These are phyloP conservation scores for Arenaria interpres DNA, from an alignment of 2,113 vertebrate genomes.

Conservation along the genomic window DNA sequence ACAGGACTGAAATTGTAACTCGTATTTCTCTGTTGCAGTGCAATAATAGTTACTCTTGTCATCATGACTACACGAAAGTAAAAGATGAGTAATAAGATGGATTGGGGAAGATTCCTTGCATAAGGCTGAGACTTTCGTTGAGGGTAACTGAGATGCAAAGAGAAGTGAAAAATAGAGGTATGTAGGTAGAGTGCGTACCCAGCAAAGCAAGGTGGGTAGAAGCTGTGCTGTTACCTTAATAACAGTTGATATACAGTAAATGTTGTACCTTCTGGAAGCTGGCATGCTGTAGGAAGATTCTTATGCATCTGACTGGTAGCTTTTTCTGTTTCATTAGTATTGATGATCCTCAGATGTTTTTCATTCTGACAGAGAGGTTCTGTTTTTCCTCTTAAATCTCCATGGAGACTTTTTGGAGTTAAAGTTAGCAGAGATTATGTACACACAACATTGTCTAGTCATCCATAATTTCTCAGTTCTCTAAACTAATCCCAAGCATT, in stretches of 20 bases:
- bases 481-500: background rate
- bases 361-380: background rate
- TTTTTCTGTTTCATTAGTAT: background rate
- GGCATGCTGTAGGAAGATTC: background rate
- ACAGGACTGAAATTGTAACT: background rate
- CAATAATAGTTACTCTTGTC: background rate
- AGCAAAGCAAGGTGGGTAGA: background rate
- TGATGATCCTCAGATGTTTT: background rate
- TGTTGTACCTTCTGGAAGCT: background rate
- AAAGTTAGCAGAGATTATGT: background rate
- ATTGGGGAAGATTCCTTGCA: background rate
- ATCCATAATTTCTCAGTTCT: background rate
- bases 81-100: background rate
- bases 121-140: background rate
- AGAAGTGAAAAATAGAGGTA: background rate
- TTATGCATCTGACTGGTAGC: background rate
- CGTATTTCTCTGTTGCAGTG: background rate
- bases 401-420: background rate
- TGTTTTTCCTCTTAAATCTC: background rate
- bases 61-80: background rate
- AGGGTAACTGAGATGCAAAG: background rate
- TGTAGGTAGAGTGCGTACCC: background rate
- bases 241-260: background rate
- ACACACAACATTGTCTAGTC: background rate
- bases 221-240: background rate